Evolutionary conservation across 2,888 invertebrate species (phyloP).

Genomic region (Dasypolia templi): DNA sequence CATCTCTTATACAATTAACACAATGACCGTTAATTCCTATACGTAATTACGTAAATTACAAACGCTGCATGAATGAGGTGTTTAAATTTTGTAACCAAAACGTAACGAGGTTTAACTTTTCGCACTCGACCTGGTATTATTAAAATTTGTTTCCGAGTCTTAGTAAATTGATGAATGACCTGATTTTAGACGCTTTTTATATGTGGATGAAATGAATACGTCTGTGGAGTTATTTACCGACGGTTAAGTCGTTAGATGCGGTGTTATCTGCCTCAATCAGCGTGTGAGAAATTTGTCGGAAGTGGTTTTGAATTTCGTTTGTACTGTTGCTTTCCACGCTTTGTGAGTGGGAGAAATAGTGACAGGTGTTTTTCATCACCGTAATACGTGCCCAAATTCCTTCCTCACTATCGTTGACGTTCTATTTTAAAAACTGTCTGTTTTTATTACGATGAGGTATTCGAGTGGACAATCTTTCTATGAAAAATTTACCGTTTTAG

Average conservation of each 20-base stretch:
- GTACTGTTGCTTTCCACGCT: slow-evolving; percentile 52
- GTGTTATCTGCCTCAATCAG: slow-evolving; percentile 54
- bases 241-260: slow-evolving; percentile 33
- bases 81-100: slow-evolving; percentile 78
- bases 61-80: slow-evolving; percentile 78
- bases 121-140: slow-evolving; percentile 74
- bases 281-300: slow-evolving; percentile 60
- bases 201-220: slow-evolving; percentile 50
- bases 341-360: slow-evolving; percentile 7
- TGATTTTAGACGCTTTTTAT: slow-evolving; percentile 47
- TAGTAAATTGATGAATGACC: slow-evolving; percentile 61
- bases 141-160: slow-evolving; percentile 74
- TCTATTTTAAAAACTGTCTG: slow-evolving; percentile 19
- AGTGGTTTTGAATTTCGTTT: slow-evolving; percentile 56
- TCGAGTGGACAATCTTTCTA: too few relatives aligned
- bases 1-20: slow-evolving; percentile 79
- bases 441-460: background rate
- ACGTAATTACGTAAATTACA: slow-evolving; percentile 81
- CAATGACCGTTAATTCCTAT: slow-evolving; percentile 80
- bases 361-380: slow-evolving; percentile 41
- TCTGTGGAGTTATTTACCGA: slow-evolving; percentile 38
- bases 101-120: slow-evolving; percentile 74
- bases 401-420: slow-evolving; percentile 3
- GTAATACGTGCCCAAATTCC: slow-evolving; percentile 29
- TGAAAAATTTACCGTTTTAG: background rate